A percentile compares a stretch with the other conserved stretches of the same genome.
Evolutionary conservation across 2,888 invertebrate species (phyloP).

Genomic region (Epinotia nisella): DNA sequence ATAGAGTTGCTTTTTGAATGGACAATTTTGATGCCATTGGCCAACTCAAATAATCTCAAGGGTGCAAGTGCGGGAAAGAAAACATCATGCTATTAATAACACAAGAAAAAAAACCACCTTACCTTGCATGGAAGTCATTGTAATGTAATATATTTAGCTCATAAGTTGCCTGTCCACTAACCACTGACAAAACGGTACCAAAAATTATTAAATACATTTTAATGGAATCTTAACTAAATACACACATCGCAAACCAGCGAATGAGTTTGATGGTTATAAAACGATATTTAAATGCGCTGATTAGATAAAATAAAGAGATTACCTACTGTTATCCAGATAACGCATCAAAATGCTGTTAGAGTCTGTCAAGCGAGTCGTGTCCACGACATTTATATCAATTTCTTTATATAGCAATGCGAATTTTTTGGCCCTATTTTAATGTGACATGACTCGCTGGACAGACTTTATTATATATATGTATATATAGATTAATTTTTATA

Average conservation of each 20-base stretch:
- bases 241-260: not conserved
- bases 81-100: not conserved
- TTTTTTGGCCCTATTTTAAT: no score
- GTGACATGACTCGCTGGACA: no score
- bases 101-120: not conserved
- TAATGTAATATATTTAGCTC: conserved; percentile 41
- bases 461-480: no score
- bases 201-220: conserved; percentile 21
- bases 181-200: conserved; percentile 1
- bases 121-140: conserved; percentile 45
- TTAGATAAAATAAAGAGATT: conserved; percentile 16
- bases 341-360: not conserved
- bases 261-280: not conserved
- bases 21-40: no score
- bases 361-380: no score
- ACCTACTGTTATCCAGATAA: conserved; percentile 13
- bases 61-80: no score
- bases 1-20: no score
- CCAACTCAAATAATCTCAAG: no score
- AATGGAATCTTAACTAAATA: not conserved
- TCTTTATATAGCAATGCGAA: no score
- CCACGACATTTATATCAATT: no score
- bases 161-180: conserved; percentile 19
- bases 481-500: no score
- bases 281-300: conserved; percentile 10